Evolutionary conservation across 1,140 invertebrate genomes (phyloP), one percentile per base, ranked within the genome.

Genomic region (Amphibalanus amphitrite): DNA sequence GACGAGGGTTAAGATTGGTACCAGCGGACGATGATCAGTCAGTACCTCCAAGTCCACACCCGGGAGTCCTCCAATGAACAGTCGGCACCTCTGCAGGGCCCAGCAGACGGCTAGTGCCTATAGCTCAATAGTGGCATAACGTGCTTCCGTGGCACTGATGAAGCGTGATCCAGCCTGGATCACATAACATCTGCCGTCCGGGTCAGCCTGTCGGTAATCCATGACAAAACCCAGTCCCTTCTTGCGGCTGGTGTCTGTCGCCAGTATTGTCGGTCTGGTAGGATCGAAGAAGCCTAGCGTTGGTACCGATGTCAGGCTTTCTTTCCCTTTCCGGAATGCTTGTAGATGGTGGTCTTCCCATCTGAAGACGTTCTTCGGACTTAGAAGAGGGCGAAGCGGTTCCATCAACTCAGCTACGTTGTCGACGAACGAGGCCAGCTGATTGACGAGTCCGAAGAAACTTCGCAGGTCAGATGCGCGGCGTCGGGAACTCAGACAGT

Each of bases 11-110:
- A 76, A 72, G 47, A 80, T 75, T 28, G 64, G 74, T 30, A 75
- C 74, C 70, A 75, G 77, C 0, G 77, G 73, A 28, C 78, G 78
- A 72, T 80, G 79, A 69, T 81, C 78, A 0, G 77, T 79, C 73
- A 78, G 76, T 28, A 79, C 69, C 0, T n/a, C 67, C 33, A 79
- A 73, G 0, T 73, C n/a, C n/a, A n/a, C n/a, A n/a, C n/a, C 23
- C 4, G 30, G n/a, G 0, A 74, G 71, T 1, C 74, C 74, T n/a
- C 73, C 30, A 3, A 77, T 69, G 47, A 75, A 76, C n/a, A 70
- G 71, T 3, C 76, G n/a, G 69, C 75, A 76, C 47, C 74, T 74
- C 33, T 74, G 69, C 29, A 77, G 72, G n/a, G 73, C 76, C 73
- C 71, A 76, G 1, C 73, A 71, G 23, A 74, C 74, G 0, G 74